A percentile compares a stretch with the other conserved stretches of the same genome.
Evolutionary conservation across 92 coral and sea anemone genomes (phyloP).

Genomic region (Heliopora coerulea): DNA sequence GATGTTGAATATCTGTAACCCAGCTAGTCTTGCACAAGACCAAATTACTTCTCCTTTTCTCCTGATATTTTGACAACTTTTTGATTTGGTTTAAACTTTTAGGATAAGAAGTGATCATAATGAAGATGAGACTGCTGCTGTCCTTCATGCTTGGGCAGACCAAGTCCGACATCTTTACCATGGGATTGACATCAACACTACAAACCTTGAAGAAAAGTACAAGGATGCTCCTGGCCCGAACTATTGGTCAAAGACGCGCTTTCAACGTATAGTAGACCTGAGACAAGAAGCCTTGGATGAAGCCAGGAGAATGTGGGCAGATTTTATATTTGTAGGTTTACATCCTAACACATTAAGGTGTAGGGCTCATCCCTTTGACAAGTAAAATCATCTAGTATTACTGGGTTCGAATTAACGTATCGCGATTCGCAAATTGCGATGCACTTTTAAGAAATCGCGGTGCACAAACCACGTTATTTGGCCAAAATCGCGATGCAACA

Average conservation of each 20-base stretch:
- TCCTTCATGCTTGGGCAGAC: constrained; percentile 74
- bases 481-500: too few species aligned
- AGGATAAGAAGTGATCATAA: constrained; percentile 97
- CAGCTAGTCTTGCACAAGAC: too few species aligned
- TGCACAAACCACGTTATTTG: too few species aligned
- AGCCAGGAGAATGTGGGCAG: constrained; percentile 94
- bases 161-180: constrained; percentile 79
- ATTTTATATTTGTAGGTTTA: constrained; percentile 90
- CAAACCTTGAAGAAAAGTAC: constrained; percentile 59
- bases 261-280: constrained; percentile 57
- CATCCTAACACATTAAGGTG: too few species aligned
- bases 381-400: too few species aligned
- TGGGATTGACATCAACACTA: constrained; percentile 69
- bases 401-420: too few species aligned
- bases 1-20: too few species aligned
- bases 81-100: not conserved
- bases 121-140: constrained; percentile 71
- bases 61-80: too few species aligned
- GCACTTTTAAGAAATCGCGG: too few species aligned
- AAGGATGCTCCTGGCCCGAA: constrained; percentile 54
- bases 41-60: too few species aligned
- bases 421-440: too few species aligned
- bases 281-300: constrained; percentile 88
- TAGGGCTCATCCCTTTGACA: too few species aligned
- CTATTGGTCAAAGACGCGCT: constrained; percentile 75